phyloP scores from a whole-genome alignment of 2,113 vertebrate species.

The Sarotherodon lohbergeri region DNA sequence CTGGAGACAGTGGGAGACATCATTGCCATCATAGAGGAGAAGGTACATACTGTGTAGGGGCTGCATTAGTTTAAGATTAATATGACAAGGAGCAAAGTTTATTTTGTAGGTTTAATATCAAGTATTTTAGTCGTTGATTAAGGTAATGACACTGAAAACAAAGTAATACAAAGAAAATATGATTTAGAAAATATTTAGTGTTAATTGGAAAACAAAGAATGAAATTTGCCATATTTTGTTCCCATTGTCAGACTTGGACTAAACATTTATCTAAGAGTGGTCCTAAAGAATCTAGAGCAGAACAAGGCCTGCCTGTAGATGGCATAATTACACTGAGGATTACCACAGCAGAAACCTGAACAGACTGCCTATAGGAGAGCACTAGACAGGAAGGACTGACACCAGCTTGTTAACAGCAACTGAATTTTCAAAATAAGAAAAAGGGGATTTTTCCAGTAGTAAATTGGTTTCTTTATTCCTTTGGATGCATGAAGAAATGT shows the following conservation, averaged over 20 bases:
- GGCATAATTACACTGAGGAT: background rate
- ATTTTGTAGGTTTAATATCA: background rate
- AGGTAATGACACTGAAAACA: background rate
- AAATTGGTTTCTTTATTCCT: background rate
- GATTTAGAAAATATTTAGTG: background rate
- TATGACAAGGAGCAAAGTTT: background rate
- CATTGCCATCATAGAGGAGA: constrained; percentile 98
- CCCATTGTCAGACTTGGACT: background rate
- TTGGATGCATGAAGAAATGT: background rate
- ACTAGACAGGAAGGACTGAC: background rate
- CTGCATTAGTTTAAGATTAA: background rate
- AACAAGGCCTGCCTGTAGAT: background rate
- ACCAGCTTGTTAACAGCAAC: background rate
- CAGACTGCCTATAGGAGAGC: background rate
- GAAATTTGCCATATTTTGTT: background rate
- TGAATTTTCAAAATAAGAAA: background rate
- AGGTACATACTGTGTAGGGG: constrained; percentile 70
- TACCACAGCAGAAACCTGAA: background rate
- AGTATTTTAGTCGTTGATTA: background rate
- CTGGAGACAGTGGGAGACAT: constrained; percentile 95
- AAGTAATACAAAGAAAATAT: background rate
- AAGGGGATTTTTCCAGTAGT: background rate
- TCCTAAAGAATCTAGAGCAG: background rate
- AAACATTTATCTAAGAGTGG: background rate
- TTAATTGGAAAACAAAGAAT: background rate